These are phyloP conservation scores for Melanotaenia trifasciata DNA, from an alignment of 2,797 vertebrate genomes.

Conservation along the genomic window DNA sequence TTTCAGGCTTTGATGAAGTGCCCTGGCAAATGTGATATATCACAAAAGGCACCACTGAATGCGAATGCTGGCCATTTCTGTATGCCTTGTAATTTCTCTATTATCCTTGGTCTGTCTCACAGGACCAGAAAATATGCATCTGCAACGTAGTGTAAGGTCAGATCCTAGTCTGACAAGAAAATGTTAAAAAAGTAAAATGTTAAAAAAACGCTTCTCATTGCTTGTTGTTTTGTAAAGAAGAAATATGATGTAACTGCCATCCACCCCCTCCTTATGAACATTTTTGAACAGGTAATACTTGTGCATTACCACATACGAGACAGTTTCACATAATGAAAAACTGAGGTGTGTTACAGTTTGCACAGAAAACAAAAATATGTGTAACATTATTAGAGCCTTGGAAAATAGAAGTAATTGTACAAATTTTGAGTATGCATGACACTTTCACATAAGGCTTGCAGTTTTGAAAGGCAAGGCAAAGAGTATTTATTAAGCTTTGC, in stretches of 20 bases:
- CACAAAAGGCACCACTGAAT: not conserved
- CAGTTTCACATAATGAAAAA: too few relatives aligned
- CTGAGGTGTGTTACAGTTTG: too few relatives aligned
- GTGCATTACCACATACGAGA: too few relatives aligned
- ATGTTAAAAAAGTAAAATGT: too few relatives aligned
- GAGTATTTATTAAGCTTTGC: not conserved
- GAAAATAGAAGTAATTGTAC: not conserved
- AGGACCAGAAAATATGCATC: constrained; percentile 2
- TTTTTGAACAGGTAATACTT: too few relatives aligned
- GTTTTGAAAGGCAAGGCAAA: too few relatives aligned
- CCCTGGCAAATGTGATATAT: not conserved
- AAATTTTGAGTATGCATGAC: not conserved
- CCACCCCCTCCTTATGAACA: too few relatives aligned
- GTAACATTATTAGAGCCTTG: not conserved
- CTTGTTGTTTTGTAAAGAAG: too few relatives aligned
- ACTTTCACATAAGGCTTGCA: too few relatives aligned
- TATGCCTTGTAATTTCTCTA: not conserved
- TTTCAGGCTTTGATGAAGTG: not conserved
- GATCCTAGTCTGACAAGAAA: not conserved
- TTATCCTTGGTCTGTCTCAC: not conserved
- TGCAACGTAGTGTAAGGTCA: not conserved
- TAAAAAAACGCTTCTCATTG: too few relatives aligned
- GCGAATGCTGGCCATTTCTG: not conserved
- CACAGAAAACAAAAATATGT: too few relatives aligned
- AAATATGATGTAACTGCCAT: too few relatives aligned